Conservation (phyloP, 1,140 invertebrate genomes). For the Achatina immaculata region DNA sequence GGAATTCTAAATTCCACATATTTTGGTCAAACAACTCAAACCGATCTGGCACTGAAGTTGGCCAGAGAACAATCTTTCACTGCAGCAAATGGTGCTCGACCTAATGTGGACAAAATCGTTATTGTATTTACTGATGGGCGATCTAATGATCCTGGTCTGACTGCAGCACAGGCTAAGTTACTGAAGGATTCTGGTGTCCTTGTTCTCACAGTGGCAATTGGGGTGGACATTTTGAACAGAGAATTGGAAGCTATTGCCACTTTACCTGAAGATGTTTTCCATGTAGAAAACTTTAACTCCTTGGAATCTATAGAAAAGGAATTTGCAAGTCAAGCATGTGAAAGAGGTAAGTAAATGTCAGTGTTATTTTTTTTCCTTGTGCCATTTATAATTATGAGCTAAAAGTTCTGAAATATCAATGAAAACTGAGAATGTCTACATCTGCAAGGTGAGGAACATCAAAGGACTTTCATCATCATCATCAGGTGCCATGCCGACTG, state of each 20-base stretch:
- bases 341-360: slow-evolving; percentile 1
- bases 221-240: not conserved
- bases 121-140: not conserved
- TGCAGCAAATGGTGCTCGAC: not conserved
- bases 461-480: too few relatives aligned
- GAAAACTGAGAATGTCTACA: too few relatives aligned
- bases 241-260: slow-evolving; percentile 18
- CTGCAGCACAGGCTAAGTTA: not conserved
- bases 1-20: not conserved
- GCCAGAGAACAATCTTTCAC: slow-evolving; percentile 12
- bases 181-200: not conserved
- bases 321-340: not conserved
- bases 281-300: not conserved
- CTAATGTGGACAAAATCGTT: not conserved
- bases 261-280: not conserved
- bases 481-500: too few relatives aligned
- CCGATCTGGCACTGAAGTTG: slow-evolving; percentile 12
- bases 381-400: too few relatives aligned
- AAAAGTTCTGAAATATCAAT: too few relatives aligned
- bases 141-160: not conserved
- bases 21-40: not conserved
- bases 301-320: not conserved
- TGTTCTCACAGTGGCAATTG: not conserved
- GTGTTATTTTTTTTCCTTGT: too few relatives aligned
- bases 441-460: too few relatives aligned